Percentiles rank a stretch among this genome's conserved stretches.
phyloP scores from a whole-genome alignment of 2,113 vertebrate genomes.

The Bombycilla garrulus region DNA sequence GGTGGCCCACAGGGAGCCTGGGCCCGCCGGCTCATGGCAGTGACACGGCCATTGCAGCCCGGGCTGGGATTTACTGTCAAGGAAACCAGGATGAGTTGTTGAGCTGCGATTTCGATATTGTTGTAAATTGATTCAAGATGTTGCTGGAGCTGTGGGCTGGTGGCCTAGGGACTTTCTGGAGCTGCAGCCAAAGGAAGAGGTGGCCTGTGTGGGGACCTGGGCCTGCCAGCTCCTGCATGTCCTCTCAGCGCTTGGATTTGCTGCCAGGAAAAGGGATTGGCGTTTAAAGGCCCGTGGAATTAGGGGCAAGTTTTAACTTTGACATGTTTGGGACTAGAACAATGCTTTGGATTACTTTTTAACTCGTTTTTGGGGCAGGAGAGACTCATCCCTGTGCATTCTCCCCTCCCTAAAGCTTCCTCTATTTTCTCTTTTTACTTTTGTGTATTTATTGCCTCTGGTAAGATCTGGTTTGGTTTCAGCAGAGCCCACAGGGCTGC shows the following conservation, averaged over 20 bases:
- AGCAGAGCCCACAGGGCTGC: rapidly evolving
- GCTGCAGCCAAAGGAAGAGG: slow-evolving; percentile 3
- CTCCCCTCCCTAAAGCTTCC: neutral
- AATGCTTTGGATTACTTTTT: neutral
- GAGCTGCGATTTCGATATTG: slow-evolving; percentile 31
- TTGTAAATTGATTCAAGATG: slow-evolving; percentile 54
- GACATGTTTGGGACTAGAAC: neutral
- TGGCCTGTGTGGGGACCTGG: neutral
- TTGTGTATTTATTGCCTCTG: neutral
- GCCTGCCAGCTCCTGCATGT: neutral
- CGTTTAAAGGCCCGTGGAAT: neutral
- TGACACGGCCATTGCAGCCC: neutral
- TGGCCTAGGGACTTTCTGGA: neutral
- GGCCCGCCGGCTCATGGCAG: neutral
- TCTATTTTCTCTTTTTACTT: neutral
- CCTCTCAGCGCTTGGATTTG: neutral
- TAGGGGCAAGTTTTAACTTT: neutral
- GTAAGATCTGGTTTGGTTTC: neutral
- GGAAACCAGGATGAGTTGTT: neutral
- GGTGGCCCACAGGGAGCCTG: neutral
- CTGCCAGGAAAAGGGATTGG: neutral
- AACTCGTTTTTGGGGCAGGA: neutral
- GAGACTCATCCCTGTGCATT: neutral
- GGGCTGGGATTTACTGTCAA: slow-evolving; percentile 59
- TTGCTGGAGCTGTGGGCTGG: neutral